Evolutionary conservation across 2,113 vertebrate genomes (phyloP), one percentile per base, ranked within the genome.

Genomic region (Forbesichthys papilliferus): DNA sequence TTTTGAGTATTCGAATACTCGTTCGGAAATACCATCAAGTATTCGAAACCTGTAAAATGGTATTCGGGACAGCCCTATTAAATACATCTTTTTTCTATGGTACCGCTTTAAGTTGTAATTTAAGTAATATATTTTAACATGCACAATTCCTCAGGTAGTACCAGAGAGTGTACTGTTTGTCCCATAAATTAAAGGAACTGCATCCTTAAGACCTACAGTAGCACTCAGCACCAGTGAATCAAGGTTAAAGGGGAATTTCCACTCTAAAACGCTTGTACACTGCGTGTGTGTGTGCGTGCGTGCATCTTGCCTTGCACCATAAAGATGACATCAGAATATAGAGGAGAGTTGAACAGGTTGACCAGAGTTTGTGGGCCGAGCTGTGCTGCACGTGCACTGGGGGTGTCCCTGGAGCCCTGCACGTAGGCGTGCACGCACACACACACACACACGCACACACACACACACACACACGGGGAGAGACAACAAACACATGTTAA

Each of bases 311-410:
- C 96, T 98, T 99, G 95, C 87, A 99, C 94, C 94, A 96, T 96
- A 78, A 99, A 99, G 87, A 98, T 95, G 80, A 99, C 95, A 83
- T 99, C 96, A 18, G 96, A 96, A 71, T 98, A 95, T 48, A 96
- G 89, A 56, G 95, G 94, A 0, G 95, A 97, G 69, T 98, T 98
- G 84, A 98, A 96, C 79, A 99, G 96, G 83, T 94, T 93, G 78
- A 94, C 96, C 48, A 99, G 94, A 59, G 95, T 95, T 68, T 93
- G 95, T 27, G 84, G 94, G 47, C 88, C 93, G 14, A 90, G 89
- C 75, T 91, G 90, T 65, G 90, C 80, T 4, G 87, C 86, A n/a
- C 92, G 87, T 0, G 86, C 81, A 5, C 89, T 91, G 0, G 91
- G 87, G 3, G 90, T 90, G 66, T 93, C 93, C 76, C 89, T 89